These are phyloP conservation scores for Erpornis zantholeuca DNA, from an alignment of 2,113 vertebrate genomes.

Conservation along the genomic window DNA sequence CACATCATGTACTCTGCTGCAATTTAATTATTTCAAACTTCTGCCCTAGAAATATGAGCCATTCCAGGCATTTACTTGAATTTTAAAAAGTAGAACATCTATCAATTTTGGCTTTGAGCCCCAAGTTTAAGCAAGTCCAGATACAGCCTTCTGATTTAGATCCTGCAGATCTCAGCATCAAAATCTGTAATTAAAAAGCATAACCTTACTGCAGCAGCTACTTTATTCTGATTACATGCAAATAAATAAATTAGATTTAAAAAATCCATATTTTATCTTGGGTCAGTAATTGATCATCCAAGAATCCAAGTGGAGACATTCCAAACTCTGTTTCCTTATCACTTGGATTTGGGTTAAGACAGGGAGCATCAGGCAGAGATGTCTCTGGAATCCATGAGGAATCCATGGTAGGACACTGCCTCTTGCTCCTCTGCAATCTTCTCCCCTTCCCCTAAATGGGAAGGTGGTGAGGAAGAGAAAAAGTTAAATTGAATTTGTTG, in stretches of 20 bases:
- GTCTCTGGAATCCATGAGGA: background rate
- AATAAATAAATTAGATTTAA: background rate
- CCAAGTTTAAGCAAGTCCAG: background rate
- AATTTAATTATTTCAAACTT: background rate
- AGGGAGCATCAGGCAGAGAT: background rate
- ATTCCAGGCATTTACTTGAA: background rate
- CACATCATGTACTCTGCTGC: background rate
- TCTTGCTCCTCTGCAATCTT: background rate
- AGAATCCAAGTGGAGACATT: background rate
- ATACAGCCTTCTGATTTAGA: background rate
- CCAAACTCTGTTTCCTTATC: background rate
- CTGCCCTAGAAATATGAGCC: background rate
- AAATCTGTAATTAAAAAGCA: background rate
- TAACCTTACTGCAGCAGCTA: background rate
- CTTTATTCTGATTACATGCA: background rate
- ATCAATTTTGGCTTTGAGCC: background rate
- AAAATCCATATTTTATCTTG: background rate
- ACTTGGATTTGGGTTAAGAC: background rate
- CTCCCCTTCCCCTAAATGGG: background rate
- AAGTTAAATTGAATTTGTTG: background rate
- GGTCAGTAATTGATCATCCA: background rate
- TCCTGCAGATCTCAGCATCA: background rate
- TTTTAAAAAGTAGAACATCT: background rate
- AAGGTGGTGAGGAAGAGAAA: background rate
- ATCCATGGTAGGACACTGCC: background rate